These are phyloP conservation scores for Paralvinella palmiformis DNA, from an alignment of 1,140 invertebrate species.

Conservation along the genomic window DNA sequence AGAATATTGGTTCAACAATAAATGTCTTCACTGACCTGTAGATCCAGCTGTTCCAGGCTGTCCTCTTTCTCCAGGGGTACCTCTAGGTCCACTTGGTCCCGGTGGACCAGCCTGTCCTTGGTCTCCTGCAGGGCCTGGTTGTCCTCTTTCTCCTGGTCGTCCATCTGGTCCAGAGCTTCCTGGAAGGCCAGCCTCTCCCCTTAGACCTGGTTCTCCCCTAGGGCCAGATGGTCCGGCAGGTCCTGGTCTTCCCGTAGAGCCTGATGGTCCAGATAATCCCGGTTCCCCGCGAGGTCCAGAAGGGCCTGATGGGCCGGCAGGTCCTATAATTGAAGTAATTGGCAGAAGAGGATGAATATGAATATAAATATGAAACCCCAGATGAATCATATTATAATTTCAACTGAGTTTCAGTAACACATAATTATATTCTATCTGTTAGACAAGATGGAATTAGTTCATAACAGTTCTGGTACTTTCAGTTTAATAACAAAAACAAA, in stretches of 20 bases:
- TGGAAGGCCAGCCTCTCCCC: constrained; percentile 11
- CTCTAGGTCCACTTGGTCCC: constrained; percentile 7
- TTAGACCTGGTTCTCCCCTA: constrained; percentile 1
- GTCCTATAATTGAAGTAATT: no score
- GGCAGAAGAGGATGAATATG: no score
- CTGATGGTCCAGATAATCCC: no score
- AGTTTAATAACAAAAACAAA: no score
- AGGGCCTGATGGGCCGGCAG: no score
- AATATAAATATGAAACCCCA: no score
- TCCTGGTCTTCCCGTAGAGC: constrained; percentile 14
- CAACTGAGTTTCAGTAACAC: no score
- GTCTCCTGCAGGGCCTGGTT: constrained; percentile 55
- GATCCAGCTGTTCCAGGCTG: constrained; percentile 6
- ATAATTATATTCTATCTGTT: no score
- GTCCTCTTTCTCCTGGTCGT: constrained; percentile 11
- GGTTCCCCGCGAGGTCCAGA: no score
- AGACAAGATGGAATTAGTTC: no score
- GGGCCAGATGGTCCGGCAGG: constrained; percentile 13
- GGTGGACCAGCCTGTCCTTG: constrained; percentile 63
- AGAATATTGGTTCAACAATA: not conserved
- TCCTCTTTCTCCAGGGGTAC: constrained; percentile 13
- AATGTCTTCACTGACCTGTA: constrained; percentile 6
- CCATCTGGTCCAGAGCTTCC: constrained; percentile 16
- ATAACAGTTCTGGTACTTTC: no score
- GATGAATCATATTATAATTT: no score